Base-by-base conservation (phyloP, 2,113 vertebrate genomes). In the Mungos mungo region DNA sequence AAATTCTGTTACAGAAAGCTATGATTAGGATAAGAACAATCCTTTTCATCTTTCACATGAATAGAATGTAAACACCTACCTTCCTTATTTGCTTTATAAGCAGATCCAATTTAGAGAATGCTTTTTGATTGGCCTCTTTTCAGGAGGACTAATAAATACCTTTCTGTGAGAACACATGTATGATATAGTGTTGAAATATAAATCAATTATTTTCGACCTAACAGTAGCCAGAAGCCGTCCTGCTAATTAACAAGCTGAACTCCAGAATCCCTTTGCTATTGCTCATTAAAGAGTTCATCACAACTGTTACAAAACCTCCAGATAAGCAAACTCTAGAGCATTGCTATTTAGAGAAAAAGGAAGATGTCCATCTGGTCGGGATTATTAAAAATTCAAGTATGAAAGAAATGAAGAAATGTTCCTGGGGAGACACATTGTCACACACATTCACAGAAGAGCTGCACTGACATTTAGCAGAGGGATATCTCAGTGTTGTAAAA, bases 201-300 rank as follows among this genome's bases (percentile, higher is more conserved):
- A 98, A 98, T 98, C 80, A 98, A 98, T 98, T 98, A 92, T 98
- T 98, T 97, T 98, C 5, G 60, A 97, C 45, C 14, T 98, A 92
- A 97, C 94, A 96, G 15, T 93, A 97, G 95, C 94, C 95, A 98
- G 95, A 98, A 98, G 93, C 95, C 97, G 65, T 98, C 88, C 45
- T 95, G 96, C 85, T 98, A 98, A 98, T 98, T 98, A 98, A 97
- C 71, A 98, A 98, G 81, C 65, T 97, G 95, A 99, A 97, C 93
- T 95, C 96, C 38, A 94, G 47, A n/a, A 94, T 98, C 95, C 71
- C 52, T 96, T 93, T 98, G 92, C 96, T 98, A 84, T 79, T 96
- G 38, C 90, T 98, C 89, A 97, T 98, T 98, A 98, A 98, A 96
- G 97, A 97, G 65, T 96, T 98, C 87, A 98, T 92, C 95, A 87